phyloP scores from a whole-genome alignment of 2,113 vertebrate genomes.

The Strigops habroptila region DNA sequence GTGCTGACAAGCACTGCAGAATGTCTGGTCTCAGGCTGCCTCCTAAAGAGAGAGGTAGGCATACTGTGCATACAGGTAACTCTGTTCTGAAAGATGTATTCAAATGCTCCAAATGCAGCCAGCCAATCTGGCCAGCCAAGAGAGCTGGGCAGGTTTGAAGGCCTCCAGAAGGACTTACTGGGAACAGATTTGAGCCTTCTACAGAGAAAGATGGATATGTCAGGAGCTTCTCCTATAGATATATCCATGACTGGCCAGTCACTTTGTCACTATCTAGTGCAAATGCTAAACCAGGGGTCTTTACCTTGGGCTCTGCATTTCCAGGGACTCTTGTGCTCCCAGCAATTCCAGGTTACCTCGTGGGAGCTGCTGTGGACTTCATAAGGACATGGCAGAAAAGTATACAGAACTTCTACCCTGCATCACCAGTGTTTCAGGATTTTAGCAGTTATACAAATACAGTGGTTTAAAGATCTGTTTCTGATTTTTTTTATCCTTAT shows the following conservation, averaged over 20 bases:
- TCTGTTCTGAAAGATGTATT: not conserved
- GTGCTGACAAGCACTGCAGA: not conserved
- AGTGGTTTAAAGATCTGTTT: not conserved
- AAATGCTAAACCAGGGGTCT: not conserved
- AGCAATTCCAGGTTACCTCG: accelerated
- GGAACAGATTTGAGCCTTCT: not conserved
- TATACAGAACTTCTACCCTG: not conserved
- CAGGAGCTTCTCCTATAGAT: not conserved
- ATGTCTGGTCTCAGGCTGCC: not conserved
- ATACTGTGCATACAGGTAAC: not conserved
- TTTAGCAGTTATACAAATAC: not conserved
- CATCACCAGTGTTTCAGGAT: not conserved
- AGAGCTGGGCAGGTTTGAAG: not conserved
- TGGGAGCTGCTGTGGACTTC: not conserved
- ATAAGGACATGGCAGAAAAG: not conserved
- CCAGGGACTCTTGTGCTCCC: not conserved
- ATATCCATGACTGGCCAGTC: not conserved
- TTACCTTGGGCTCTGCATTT: not conserved
- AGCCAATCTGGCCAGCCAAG: not conserved
- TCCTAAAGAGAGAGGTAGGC: not conserved
- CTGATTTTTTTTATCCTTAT: not conserved
- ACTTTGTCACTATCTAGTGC: not conserved
- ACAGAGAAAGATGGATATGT: not conserved
- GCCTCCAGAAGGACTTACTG: not conserved
- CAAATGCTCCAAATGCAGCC: not conserved